phyloP scores from a whole-genome alignment of 2,113 vertebrate genomes.

The Manacus vitellinus region DNA sequence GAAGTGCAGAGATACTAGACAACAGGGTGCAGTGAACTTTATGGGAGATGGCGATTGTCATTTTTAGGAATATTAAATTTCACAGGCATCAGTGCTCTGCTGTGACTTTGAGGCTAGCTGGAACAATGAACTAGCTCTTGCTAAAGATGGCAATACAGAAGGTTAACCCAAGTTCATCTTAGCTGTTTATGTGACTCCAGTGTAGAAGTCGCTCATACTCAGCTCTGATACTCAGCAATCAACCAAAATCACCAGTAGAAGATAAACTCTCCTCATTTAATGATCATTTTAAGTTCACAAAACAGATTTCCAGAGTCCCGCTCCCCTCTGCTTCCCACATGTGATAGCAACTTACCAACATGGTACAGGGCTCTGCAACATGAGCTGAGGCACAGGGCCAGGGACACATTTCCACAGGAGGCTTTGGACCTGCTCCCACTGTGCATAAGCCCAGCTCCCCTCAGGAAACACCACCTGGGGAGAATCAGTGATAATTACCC shows the following conservation, averaged over 20 bases:
- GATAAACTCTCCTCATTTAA: background rate
- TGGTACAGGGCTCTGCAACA: background rate
- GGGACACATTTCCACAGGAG: no score
- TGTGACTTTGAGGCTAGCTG: background rate
- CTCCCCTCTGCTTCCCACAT: background rate
- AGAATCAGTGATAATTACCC: accelerated
- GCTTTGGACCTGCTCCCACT: background rate
- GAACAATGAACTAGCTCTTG: background rate
- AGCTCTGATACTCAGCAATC: background rate
- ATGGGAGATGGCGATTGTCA: accelerated
- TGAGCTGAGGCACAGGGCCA: background rate
- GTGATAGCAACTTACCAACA: accelerated
- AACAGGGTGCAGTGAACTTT: background rate
- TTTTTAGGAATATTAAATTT: background rate
- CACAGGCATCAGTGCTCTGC: background rate
- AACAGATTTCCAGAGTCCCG: background rate
- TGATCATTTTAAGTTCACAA: background rate
- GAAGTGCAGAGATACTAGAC: background rate
- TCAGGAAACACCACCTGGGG: no score
- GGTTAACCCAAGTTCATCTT: background rate
- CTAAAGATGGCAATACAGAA: background rate
- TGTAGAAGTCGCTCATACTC: background rate
- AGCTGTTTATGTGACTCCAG: background rate
- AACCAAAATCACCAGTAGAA: background rate
- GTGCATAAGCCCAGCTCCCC: background rate